phyloP scores from a whole-genome alignment of 1,140 invertebrate species.

The Dinothrombium tinctorium region DNA sequence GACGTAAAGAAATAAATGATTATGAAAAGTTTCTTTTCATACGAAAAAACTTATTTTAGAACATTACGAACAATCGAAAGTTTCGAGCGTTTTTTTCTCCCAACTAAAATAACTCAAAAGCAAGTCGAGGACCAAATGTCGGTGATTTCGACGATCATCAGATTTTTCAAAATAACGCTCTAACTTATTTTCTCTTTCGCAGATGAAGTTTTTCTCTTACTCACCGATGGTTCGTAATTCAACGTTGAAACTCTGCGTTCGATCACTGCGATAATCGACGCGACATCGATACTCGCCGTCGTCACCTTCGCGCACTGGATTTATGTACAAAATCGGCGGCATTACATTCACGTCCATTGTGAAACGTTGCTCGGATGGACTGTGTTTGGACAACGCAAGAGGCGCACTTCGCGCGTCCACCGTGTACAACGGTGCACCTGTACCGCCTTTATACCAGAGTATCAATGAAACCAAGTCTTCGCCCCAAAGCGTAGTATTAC shows the following conservation, averaged over 20 bases:
- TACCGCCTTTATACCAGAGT: slow-evolving; percentile 52
- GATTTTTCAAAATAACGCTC: background rate
- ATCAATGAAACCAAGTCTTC: slow-evolving; percentile 50
- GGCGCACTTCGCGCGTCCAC: slow-evolving; percentile 12
- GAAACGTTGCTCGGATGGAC: slow-evolving; percentile 8
- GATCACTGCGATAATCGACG: slow-evolving; percentile 43
- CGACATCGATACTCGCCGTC: slow-evolving; percentile 67
- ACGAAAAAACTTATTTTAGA: background rate
- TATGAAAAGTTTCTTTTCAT: background rate
- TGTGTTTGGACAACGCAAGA: slow-evolving; percentile 11
- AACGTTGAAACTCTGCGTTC: slow-evolving; percentile 7
- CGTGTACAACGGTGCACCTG: slow-evolving; percentile 15
- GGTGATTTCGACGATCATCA: too few species aligned
- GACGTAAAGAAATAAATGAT: background rate
- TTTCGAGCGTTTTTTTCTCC: background rate
- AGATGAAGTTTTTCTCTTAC: background rate
- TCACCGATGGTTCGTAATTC: slow-evolving; percentile 6
- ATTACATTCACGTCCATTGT: slow-evolving; percentile 8
- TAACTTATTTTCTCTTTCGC: background rate
- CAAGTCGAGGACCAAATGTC: too few species aligned
- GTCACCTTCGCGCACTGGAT: slow-evolving; percentile 47
- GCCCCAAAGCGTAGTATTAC: slow-evolving; percentile 42
- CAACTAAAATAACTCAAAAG: too few species aligned
- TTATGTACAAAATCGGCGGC: slow-evolving; percentile 45
- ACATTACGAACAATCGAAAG: background rate